Evolutionary conservation across 2,113 vertebrate genomes (phyloP).

Genomic region (Cryptotis parvus): DNA sequence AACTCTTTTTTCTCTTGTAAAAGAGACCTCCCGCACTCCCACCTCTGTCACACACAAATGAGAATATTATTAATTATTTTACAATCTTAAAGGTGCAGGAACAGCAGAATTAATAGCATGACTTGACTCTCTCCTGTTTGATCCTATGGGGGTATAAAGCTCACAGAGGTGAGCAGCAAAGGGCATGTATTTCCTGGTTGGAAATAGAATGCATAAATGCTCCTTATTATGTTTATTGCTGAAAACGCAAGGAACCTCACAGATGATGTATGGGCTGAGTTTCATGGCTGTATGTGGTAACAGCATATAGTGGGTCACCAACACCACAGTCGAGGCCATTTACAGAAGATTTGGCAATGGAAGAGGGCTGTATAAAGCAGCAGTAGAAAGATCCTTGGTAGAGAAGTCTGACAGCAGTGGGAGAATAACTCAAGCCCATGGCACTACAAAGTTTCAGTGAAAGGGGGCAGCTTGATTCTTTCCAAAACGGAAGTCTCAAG

Average conservation of each 20-base stretch:
- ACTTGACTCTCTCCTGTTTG: neutral
- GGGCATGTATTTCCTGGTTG: neutral
- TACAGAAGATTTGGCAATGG: too few relatives aligned
- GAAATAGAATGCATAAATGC: neutral
- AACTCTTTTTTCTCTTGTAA: neutral
- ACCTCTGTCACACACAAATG: neutral
- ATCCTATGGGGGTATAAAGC: rapidly evolving
- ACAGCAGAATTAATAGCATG: neutral
- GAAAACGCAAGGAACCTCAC: neutral
- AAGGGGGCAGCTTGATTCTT: too few relatives aligned
- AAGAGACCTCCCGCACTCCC: too few relatives aligned
- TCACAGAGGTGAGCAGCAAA: neutral
- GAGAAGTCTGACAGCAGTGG: too few relatives aligned
- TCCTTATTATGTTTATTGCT: neutral
- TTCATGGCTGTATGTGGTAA: neutral
- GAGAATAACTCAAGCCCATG: too few relatives aligned
- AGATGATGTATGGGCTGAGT: neutral
- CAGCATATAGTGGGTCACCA: neutral
- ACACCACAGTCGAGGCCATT: neutral
- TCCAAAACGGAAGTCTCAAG: neutral
- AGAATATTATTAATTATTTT: neutral
- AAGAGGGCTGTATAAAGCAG: too few relatives aligned
- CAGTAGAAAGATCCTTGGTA: too few relatives aligned
- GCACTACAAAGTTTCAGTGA: neutral
- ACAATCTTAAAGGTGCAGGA: neutral